Percentiles rank a stretch among this genome's conserved stretches.
These are phyloP conservation scores for Tigriopus japonicus DNA, from an alignment of 1,140 invertebrate species.

Conservation along the genomic window DNA sequence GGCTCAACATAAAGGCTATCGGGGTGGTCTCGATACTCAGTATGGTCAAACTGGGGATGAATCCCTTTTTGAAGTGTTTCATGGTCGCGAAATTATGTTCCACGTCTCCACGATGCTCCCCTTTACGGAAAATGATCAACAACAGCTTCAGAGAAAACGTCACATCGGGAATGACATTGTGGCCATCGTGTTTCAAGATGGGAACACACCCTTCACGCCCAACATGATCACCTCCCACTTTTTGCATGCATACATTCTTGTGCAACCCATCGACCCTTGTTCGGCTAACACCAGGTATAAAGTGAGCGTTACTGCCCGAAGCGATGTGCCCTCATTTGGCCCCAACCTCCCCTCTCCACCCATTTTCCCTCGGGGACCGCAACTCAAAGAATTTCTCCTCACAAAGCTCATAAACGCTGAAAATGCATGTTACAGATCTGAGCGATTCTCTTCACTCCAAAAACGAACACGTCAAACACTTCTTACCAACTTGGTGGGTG, in stretches of 20 bases:
- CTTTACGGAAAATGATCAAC: conserved; percentile 71
- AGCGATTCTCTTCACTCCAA: conserved; percentile 86
- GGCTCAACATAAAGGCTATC: conserved; percentile 33
- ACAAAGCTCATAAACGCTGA: conserved; percentile 96
- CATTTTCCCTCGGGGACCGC: conserved; percentile 57
- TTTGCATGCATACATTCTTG: conserved; percentile 86
- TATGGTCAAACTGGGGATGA: conserved; percentile 83
- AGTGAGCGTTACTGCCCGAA: conserved; percentile 79
- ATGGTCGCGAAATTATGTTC: conserved; percentile 83
- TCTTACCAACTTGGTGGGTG: conserved; percentile 65
- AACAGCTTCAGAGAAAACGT: conserved; percentile 80
- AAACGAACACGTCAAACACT: conserved; percentile 71
- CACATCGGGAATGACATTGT: conserved; percentile 97
- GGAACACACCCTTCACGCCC: conserved; percentile 88
- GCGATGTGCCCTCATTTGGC: conserved; percentile 91
- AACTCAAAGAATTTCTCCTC: conserved; percentile 85
- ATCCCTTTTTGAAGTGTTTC: conserved; percentile 75
- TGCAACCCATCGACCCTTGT: conserved; percentile 65
- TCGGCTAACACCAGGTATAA: conserved; percentile 63
- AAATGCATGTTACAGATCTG: conserved; percentile 87
- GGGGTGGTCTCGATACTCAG: conserved; percentile 81
- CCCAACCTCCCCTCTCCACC: conserved; percentile 70
- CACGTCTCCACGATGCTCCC: conserved; percentile 85
- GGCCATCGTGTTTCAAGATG: conserved; percentile 93
- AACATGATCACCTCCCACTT: conserved; percentile 98